Evolutionary conservation across 2,797 vertebrate genomes (phyloP), one percentile per base, ranked within the genome.

Genomic region (Oophaga sylvatica): DNA sequence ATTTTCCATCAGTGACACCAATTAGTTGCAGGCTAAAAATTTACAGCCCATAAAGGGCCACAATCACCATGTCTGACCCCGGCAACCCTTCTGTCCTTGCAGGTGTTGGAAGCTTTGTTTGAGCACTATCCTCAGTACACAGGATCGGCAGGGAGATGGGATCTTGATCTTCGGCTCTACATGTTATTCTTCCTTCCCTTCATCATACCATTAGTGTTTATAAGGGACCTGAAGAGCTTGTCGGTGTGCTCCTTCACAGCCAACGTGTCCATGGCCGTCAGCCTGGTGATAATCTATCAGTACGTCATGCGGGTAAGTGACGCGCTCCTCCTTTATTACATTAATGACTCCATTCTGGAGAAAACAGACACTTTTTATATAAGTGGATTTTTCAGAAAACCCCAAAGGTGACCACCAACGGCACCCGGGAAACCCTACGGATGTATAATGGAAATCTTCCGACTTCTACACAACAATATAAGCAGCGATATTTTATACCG

Each of bases 211-310:
- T 90, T 97, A 89, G 95, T 96, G 90, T 96, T 96, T 92, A 95
- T 97, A 90, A 95, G 95, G 78, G 95, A 97, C 83, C 94, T 97
- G 56, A 95, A 95, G 91, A 95, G 92, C 89, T 91, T 97, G 35
- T 96, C 96, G 20, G 87, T 95, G 0, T 94, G 97, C 81, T 96
- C 95, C 0, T 92, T 94, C 75, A 90, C 96, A 75, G 97, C 97
- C 90, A 97, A 97, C 89, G 0, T 96, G 59, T 96, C 95, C 91
- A 97, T 97, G 97, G 96, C 96, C 31, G 70, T 95, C 90, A 97
- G 96, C 90, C 93, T 97, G 57, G 91, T 96, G 31, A 95, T 97
- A 88, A 97, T 97, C 92, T 97, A 96, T 92, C 94, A 95, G 22
- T 96, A 96, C 35, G 91, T 97, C 65, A 56, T 95, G 83, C 92